Conservation (phyloP, 2,797 vertebrate genomes). For the Martes flavigula region DNA sequence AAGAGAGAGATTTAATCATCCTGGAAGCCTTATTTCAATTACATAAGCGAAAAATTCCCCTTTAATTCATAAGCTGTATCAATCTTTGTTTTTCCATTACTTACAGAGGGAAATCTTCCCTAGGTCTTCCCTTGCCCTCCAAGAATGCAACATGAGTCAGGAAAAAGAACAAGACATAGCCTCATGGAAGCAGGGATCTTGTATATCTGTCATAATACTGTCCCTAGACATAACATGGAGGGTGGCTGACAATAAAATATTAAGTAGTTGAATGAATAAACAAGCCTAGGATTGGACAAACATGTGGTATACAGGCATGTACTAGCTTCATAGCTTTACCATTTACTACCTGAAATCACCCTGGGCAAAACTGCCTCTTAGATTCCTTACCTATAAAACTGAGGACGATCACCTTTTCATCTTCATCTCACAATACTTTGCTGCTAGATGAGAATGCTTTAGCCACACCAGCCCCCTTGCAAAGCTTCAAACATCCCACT, state of each 20-base stretch:
- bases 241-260: neutral
- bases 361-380: neutral
- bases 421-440: neutral
- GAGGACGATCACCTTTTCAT: neutral
- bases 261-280: neutral
- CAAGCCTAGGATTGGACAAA: neutral
- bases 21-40: neutral
- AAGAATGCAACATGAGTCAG: conserved; percentile 2
- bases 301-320: neutral
- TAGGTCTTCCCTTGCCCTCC: neutral
- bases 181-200: neutral
- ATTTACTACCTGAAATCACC: neutral
- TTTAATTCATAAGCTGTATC: neutral
- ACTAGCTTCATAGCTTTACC: neutral
- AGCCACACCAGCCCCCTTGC: neutral
- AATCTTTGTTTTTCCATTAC: conserved; percentile 13
- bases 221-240: neutral
- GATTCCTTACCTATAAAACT: neutral
- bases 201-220: neutral
- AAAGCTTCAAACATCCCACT: neutral
- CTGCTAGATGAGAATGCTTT: neutral
- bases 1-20: neutral
- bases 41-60: neutral
- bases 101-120: neutral
- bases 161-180: neutral